Evolutionary conservation across 2,113 vertebrate species (phyloP).

Genomic region (Crotophaga sulcirostris): DNA sequence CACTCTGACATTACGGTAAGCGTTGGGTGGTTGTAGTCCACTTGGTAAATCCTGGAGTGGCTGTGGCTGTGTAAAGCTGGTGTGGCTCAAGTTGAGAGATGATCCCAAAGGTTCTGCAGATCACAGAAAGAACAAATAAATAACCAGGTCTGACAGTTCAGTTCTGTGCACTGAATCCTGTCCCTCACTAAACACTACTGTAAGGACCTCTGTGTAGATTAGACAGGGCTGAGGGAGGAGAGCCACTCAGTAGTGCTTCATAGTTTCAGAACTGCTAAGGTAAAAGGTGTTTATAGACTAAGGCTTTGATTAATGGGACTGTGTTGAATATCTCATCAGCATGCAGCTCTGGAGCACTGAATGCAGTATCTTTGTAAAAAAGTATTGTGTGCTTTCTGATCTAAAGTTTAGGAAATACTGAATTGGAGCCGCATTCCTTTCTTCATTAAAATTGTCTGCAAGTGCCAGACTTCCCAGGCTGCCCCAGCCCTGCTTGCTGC

Average conservation of each 20-base stretch:
- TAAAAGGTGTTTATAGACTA: neutral
- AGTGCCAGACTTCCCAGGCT: slow-evolving; percentile 11
- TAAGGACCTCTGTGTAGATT: neutral
- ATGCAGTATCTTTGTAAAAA: neutral
- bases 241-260: neutral
- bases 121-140: neutral
- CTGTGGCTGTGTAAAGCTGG: neutral
- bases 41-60: neutral
- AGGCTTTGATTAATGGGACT: neutral
- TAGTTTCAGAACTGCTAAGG: neutral
- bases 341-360: neutral
- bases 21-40: neutral
- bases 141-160: neutral
- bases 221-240: neutral
- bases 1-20: slow-evolving; percentile 90
- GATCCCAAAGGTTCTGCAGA: neutral
- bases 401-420: neutral
- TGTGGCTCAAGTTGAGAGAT: neutral
- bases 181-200: neutral
- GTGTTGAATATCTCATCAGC: neutral
- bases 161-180: neutral
- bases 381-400: neutral
- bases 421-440: neutral
- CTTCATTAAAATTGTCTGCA: slow-evolving; percentile 7
- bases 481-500: slow-evolving; percentile 1